Evolutionary conservation across 1,140 invertebrate species (phyloP), one percentile per base, ranked within the genome.

Genomic region (Meloidogyne hapla): DNA sequence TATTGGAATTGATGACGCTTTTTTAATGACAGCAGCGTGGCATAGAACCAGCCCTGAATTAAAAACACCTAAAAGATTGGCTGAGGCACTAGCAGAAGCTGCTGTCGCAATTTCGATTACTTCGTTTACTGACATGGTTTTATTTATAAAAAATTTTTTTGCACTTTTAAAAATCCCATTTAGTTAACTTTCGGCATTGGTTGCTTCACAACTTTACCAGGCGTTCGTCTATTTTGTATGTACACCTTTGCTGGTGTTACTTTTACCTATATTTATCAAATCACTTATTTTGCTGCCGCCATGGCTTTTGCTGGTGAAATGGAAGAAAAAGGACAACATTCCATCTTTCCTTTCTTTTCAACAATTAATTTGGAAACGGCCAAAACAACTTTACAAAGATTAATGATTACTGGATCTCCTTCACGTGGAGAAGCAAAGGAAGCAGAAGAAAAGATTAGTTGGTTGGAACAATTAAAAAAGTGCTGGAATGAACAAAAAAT

Each of bases 81-180:
- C 85, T 15, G 85, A 88, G 23, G 83, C 87, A 42, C 81, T 90
- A 9, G 83, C 84, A 1, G 78, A 87, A 69, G 87, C 89, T 1
- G 89, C 89, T 18, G 89, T 90, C 4, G 89, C 89, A 8, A 88
- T 90, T 33, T 89, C 89, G 2, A 89, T 90, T n/a, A 90, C 89
- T 9, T 89, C 89, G 2, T 63, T 90, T 3, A 90, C 89, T 26
- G 89, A 90, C 79, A 85, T 89, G 78, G 84, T 85, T 62, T 63
- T 6, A 28, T 75, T 15, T 28, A 13, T 10, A 6, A 2, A 10
- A 5, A 76, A 10, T 12, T 68, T 66, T 38, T 38, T 21, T 66
- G 18, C n/a, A n/a, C n/a, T n/a, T n/a, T n/a, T n/a, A n/a, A n/a
- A n/a, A n/a, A 25, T 69, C 13, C 3, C 12, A 76, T 78, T 28